Evolutionary conservation across 2,113 vertebrate species (phyloP).

Genomic region (Mesembrinibis cayennensis): DNA sequence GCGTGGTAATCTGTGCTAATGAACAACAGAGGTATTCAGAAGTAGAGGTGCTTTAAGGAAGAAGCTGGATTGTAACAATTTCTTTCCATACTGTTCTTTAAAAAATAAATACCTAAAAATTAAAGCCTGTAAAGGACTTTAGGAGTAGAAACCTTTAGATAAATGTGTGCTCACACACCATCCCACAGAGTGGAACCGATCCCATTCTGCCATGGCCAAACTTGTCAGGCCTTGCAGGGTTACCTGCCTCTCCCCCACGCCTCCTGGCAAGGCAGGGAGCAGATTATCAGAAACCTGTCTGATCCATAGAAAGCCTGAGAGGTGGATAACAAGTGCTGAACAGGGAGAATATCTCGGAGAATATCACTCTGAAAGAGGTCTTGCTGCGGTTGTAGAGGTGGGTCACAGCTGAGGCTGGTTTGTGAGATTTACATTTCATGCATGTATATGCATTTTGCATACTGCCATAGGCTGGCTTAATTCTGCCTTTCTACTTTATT

Average conservation of each 20-base stretch:
- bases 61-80: neutral
- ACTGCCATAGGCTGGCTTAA: neutral
- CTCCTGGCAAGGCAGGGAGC: no score
- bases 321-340: neutral
- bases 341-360: neutral
- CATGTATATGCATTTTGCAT: neutral
- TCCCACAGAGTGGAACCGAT: neutral
- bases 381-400: neutral
- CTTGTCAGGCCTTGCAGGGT: neutral
- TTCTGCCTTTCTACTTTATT: neutral
- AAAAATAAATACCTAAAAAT: neutral
- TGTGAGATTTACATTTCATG: neutral
- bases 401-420: neutral
- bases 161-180: neutral
- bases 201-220: neutral
- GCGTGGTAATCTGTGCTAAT: neutral
- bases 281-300: neutral
- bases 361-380: neutral
- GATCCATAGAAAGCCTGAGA: neutral
- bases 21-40: neutral
- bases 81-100: neutral
- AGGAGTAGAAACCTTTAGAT: neutral
- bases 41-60: neutral
- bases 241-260: neutral
- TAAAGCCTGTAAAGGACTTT: neutral